Evolutionary conservation across 2,797 vertebrate genomes (phyloP).

Genomic region (Decapterus maruadsi): DNA sequence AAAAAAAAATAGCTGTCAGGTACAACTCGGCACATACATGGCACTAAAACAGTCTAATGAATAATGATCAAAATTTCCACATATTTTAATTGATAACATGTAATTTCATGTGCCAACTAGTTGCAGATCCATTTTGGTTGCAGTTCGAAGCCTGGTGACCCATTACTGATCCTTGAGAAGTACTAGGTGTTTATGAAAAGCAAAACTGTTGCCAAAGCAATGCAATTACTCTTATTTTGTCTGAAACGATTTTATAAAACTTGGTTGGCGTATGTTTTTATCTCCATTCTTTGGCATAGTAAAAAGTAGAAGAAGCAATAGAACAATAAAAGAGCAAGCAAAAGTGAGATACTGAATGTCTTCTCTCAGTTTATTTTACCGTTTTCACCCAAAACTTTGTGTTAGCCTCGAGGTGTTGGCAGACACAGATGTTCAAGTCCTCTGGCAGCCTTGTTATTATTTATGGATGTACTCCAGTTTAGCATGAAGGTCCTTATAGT

Average conservation of each 20-base stretch:
- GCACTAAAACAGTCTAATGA: too few relatives aligned
- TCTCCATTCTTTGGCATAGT: constrained; percentile 3
- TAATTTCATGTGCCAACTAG: too few relatives aligned
- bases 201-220: background rate
- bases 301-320: background rate
- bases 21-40: too few relatives aligned
- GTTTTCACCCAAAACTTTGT: constrained; percentile 34
- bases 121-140: too few relatives aligned
- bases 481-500: constrained; percentile 49
- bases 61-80: too few relatives aligned
- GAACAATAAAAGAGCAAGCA: constrained; percentile 11
- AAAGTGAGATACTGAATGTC: constrained; percentile 29
- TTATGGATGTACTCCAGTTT: constrained; percentile 65
- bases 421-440: constrained; percentile 44
- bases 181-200: background rate
- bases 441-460: constrained; percentile 61
- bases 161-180: background rate
- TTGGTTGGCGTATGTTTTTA: constrained; percentile 12
- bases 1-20: too few relatives aligned
- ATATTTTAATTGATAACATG: too few relatives aligned
- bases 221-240: too few relatives aligned
- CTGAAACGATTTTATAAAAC: background rate
- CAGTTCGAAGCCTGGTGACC: background rate
- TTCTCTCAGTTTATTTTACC: background rate
- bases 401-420: constrained; percentile 57